A percentile compares a stretch with the other conserved stretches of the same genome.
Conservation (phyloP, 2,797 vertebrate genomes). For the Heteromormyrus szaboi region DNA sequence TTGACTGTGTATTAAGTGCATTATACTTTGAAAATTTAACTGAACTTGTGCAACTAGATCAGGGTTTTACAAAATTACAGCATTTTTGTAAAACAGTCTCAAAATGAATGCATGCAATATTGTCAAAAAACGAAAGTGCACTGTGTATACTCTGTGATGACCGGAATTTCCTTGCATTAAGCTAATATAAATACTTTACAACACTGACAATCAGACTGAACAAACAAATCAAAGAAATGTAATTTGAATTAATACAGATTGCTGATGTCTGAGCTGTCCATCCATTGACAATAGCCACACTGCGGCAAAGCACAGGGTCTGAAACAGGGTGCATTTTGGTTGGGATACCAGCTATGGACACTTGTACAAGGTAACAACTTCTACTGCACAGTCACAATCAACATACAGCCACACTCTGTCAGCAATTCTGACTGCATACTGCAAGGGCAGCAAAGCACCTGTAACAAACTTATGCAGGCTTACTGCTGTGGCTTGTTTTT, state of each 20-base stretch:
- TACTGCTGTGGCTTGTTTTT: neutral
- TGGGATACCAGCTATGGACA: neutral
- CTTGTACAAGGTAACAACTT: neutral
- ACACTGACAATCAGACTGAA: neutral
- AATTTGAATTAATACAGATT: neutral
- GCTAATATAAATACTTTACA: neutral
- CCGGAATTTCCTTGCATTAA: neutral
- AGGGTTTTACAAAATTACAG: neutral
- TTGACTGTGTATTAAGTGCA: neutral
- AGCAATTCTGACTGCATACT: neutral
- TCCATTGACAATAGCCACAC: neutral
- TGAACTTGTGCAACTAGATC: neutral
- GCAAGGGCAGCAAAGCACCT: neutral
- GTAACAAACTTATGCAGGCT: neutral
- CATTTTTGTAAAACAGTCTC: neutral
- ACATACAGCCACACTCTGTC: neutral
- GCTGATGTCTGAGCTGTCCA: neutral
- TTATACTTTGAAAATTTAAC: neutral
- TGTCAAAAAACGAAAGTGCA: neutral
- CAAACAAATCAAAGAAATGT: neutral
- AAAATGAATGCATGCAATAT: neutral
- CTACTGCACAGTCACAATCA: neutral
- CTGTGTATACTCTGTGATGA: neutral
- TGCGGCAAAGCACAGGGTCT: neutral
- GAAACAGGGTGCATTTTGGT: neutral